Evolutionary conservation across 2,888 invertebrate species (phyloP).

Genomic region (Reticulitermes lucifugus): DNA sequence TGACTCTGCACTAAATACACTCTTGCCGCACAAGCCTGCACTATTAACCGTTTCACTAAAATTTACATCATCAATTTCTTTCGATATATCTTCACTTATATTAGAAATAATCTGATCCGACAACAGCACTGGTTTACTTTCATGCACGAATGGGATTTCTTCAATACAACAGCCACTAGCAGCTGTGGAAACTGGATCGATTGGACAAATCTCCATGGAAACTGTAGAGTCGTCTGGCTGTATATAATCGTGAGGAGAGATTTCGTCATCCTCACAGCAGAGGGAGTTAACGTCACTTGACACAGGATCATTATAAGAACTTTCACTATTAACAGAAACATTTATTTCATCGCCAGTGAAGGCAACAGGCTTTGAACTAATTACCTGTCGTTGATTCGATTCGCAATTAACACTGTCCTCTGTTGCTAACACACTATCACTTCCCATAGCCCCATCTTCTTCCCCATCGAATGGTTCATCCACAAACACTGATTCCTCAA

Average conservation of each 20-base stretch:
- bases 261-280: background rate
- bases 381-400: background rate
- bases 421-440: background rate
- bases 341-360: background rate
- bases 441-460: background rate
- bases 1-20: background rate
- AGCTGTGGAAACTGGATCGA: conserved; percentile 26
- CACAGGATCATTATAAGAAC: too few species aligned
- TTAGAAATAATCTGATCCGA: background rate
- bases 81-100: background rate
- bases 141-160: background rate
- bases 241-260: background rate
- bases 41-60: background rate
- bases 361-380: background rate
- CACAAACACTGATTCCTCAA: conserved; percentile 2
- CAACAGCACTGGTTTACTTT: background rate
- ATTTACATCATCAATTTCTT: background rate
- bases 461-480: background rate
- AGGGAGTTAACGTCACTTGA: background rate
- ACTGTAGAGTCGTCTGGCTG: conserved; percentile 21
- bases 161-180: conserved; percentile 1
- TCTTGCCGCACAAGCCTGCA: background rate
- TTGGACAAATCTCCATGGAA: conserved; percentile 25
- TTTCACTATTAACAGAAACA: background rate
- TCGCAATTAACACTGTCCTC: background rate